Percentiles rank a stretch among this genome's conserved stretches.
These are phyloP conservation scores for Philaenus spumarius DNA, from an alignment of 1,140 invertebrate species.

Conservation along the genomic window DNA sequence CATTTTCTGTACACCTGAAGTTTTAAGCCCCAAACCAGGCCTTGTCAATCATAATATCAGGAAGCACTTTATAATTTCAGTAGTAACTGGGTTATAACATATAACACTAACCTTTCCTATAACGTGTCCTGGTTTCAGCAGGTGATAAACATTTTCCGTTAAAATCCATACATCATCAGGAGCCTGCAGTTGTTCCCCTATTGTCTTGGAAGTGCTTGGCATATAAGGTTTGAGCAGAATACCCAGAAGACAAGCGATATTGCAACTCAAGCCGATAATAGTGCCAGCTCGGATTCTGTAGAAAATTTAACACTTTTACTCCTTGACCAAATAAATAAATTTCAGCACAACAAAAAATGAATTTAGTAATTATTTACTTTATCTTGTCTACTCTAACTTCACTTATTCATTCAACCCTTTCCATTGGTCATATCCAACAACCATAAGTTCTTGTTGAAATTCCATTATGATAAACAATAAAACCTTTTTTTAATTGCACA, in stretches of 20 bases:
- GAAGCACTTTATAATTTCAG: too few species aligned
- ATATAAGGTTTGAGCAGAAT: constrained; percentile 86
- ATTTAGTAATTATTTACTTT: neutral
- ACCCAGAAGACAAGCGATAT: constrained; percentile 76
- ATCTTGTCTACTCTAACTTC: too few species aligned
- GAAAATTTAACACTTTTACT: constrained; percentile 20
- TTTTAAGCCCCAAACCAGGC: too few species aligned
- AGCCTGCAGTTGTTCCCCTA: constrained; percentile 66
- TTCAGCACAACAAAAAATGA: neutral
- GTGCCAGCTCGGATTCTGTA: constrained; percentile 68
- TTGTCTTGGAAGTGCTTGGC: constrained; percentile 66
- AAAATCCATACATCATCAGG: constrained; percentile 42
- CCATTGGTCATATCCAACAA: too few species aligned
- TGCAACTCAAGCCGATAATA: constrained; percentile 79
- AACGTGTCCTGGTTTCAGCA: constrained; percentile 73
- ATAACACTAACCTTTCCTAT: constrained; percentile 74
- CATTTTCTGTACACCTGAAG: too few species aligned
- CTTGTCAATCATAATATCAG: too few species aligned
- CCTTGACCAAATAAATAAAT: neutral
- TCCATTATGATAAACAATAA: too few species aligned
- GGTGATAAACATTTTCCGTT: constrained; percentile 47
- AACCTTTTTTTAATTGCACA: too few species aligned
- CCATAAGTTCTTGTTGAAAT: too few species aligned
- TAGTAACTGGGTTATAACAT: too few species aligned
- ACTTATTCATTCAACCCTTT: too few species aligned